phyloP scores from a whole-genome alignment of 2,113 vertebrate species.

The Brachypodius melanocephalos region DNA sequence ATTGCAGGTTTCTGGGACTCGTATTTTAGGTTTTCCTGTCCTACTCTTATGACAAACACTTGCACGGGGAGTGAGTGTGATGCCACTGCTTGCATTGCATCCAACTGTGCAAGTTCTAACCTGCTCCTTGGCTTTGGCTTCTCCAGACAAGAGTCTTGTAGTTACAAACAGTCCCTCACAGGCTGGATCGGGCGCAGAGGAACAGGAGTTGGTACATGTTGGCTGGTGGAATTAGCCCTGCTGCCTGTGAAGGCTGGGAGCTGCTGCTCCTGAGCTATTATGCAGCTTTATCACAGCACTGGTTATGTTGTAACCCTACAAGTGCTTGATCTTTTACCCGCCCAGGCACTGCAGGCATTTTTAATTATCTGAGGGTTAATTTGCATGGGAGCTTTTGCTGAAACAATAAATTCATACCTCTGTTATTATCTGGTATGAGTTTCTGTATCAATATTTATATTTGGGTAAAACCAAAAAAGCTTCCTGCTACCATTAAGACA shows the following conservation, averaged over 20 bases:
- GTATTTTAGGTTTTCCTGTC: constrained; percentile 38
- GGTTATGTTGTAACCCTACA: constrained; percentile 24
- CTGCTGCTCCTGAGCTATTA: not conserved
- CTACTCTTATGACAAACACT: constrained; percentile 18
- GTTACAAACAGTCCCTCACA: not conserved
- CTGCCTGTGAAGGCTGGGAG: not conserved
- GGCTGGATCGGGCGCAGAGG: not conserved
- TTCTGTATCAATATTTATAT: constrained; percentile 31
- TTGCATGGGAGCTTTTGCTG: constrained; percentile 34
- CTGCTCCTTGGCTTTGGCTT: not conserved
- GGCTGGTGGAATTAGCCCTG: not conserved
- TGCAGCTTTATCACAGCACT: not conserved
- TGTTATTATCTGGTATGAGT: constrained; percentile 9
- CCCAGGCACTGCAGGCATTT: constrained; percentile 40
- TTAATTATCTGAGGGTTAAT: constrained; percentile 43
- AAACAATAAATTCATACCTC: constrained; percentile 38
- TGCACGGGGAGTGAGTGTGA: not conserved
- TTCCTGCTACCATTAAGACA: not conserved
- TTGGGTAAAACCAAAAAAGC: not conserved
- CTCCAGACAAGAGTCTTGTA: not conserved
- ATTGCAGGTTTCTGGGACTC: constrained; percentile 42
- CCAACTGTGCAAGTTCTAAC: not conserved
- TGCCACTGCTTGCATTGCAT: constrained; percentile 3
- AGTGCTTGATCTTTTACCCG: constrained; percentile 31
- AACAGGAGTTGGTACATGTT: not conserved